Base-by-base conservation (phyloP, 2,797 vertebrate species). In the Tangara arthus region DNA sequence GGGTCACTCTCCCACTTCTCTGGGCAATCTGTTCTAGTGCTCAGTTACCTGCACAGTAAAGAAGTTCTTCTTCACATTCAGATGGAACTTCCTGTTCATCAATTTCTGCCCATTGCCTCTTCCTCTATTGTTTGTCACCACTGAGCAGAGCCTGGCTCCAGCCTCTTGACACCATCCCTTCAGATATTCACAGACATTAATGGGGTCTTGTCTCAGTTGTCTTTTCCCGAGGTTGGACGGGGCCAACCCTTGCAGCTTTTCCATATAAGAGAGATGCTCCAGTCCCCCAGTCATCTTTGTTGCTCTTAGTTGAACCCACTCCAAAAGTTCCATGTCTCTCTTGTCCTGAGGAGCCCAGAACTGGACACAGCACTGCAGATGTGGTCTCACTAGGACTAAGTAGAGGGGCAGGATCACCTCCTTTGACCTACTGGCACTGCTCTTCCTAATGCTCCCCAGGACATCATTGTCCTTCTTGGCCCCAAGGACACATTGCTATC, bases 291-390 rank as follows among this genome's bases (percentile, higher is more conserved):
- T 30, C 20, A 19, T 14, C 28, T 39, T 44, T 77, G 42, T 44
- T 0, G 0, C 17, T 15, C 37, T 34, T 24, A 7, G 6, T 12
- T 50, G 20, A 55, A 44, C 12, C 15, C 1, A 4, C 30, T 52
- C 12, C 42, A 30, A 14, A 14, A 44, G 14, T 9, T 12, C 24
- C 12, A 10, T 19, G 14, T 57, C n/a, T 57, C n/a, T 26, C 10
- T 44, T 19, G 17, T 64, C 9, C 47, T 50, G n/a, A 34, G 50
- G 44, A 70, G 50, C 17, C 28, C n/a, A 77, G n/a, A 70, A 30
- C 4, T 64, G 44, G 24, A n/a, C 44, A 41, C 26, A 60, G 30
- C 22, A 26, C n/a, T 57, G 11, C 57, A 57, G 24, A 39, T 16
- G 5, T 15, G 11, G 11, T 37, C 11, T 76, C 42, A 50, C 6